These are phyloP conservation scores for Ridgeia piscesae DNA, from an alignment of 1,140 invertebrate species.

Conservation along the genomic window DNA sequence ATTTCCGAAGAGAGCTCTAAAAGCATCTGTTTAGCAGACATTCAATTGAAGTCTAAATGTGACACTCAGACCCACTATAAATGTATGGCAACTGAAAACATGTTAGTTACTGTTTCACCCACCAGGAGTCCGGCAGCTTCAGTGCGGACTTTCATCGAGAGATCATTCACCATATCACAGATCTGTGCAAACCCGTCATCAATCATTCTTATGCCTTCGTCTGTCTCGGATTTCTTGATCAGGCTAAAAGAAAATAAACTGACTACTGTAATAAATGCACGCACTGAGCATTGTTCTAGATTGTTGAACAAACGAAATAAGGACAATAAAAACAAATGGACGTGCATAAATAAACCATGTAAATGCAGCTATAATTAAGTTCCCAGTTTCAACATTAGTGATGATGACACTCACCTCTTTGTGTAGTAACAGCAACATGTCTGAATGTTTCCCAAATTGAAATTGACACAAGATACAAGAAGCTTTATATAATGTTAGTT, in stretches of 20 bases:
- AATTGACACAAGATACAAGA: too few relatives aligned
- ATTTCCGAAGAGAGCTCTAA: too few relatives aligned
- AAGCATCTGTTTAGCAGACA: background rate
- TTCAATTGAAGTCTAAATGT: background rate
- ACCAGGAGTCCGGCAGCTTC: conserved; percentile 59
- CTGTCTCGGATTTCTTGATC: background rate
- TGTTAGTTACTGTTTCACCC: conserved; percentile 23
- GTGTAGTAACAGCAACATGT: too few relatives aligned
- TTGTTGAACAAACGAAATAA: too few relatives aligned
- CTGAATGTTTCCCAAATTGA: too few relatives aligned
- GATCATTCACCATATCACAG: conserved; percentile 89
- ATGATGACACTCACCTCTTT: conserved; percentile 69
- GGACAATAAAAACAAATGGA: too few relatives aligned
- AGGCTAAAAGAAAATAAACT: conserved; percentile 15
- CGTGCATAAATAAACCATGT: background rate
- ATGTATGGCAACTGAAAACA: background rate
- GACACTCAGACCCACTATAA: too few relatives aligned
- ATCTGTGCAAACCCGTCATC: conserved; percentile 97
- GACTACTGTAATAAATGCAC: too few relatives aligned
- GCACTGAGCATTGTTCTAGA: too few relatives aligned
- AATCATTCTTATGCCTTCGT: conserved; percentile 66
- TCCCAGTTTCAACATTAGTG: background rate
- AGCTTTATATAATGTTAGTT: too few relatives aligned
- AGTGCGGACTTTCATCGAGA: conserved; percentile 65
- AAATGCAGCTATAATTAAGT: background rate